phyloP scores from a whole-genome alignment of 2,888 invertebrate genomes.

The Polydrusus pterygomalis region DNA sequence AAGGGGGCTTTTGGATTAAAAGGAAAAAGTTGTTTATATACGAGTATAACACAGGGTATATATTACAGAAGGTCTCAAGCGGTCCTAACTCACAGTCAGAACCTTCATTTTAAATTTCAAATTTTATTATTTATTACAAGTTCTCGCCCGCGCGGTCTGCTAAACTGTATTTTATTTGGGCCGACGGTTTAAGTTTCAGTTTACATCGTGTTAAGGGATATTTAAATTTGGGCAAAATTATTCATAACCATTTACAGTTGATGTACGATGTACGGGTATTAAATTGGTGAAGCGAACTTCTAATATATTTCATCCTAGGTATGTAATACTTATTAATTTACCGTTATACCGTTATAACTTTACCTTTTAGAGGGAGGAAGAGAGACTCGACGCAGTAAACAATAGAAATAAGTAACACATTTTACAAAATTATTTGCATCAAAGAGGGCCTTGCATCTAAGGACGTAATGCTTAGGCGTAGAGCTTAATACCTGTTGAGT shows the following conservation, averaged over 20 bases:
- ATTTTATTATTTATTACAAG: slow-evolving; percentile 41
- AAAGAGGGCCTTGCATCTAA: no score
- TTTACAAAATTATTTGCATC: no score
- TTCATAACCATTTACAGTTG: slow-evolving; percentile 51
- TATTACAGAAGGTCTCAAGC: background rate
- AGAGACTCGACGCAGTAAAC: no score
- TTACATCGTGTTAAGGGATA: slow-evolving; percentile 47
- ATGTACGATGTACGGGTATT: slow-evolving; percentile 40
- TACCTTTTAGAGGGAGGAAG: no score
- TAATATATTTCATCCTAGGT: slow-evolving; percentile 39
- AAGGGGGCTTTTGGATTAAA: no score
- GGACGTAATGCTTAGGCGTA: no score
- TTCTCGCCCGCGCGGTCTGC: slow-evolving; percentile 31
- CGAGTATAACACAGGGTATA: no score
- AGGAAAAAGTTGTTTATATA: no score
- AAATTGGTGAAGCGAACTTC: slow-evolving; percentile 15
- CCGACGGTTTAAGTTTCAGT: slow-evolving; percentile 35
- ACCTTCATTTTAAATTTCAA: slow-evolving; percentile 19
- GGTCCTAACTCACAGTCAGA: background rate
- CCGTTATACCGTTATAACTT: background rate
- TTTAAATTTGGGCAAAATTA: slow-evolving; percentile 52
- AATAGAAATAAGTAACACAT: no score
- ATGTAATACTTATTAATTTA: slow-evolving; percentile 44
- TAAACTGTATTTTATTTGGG: slow-evolving; percentile 51
- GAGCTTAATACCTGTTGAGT: no score